These are phyloP conservation scores for Pissodes strobi DNA, from an alignment of 1,140 invertebrate species.

Conservation along the genomic window DNA sequence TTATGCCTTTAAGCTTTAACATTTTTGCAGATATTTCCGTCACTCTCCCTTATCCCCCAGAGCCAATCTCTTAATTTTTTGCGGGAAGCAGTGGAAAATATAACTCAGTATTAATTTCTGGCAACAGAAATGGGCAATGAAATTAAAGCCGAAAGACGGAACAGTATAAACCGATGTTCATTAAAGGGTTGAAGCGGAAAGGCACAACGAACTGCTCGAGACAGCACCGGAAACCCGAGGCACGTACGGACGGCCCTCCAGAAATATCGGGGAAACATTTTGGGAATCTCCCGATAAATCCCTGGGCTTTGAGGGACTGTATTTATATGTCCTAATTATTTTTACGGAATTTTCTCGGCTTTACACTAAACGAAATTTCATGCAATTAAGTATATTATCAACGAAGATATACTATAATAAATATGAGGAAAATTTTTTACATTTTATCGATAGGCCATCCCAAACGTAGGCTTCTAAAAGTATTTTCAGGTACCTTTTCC, in stretches of 20 bases:
- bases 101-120: constrained; percentile 39
- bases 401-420: no score
- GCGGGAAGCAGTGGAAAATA: constrained; percentile 22
- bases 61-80: constrained; percentile 32
- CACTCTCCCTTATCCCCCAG: neutral
- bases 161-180: constrained; percentile 40
- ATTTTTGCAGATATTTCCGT: neutral
- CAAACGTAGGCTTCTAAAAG: no score
- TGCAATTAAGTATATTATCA: no score
- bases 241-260: constrained; percentile 28
- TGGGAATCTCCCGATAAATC: constrained; percentile 18
- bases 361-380: neutral
- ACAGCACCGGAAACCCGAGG: constrained; percentile 30
- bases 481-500: no score
- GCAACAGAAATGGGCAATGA: constrained; percentile 39
- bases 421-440: no score
- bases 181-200: constrained; percentile 34
- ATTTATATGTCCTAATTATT: constrained; percentile 14
- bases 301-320: constrained; percentile 1
- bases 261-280: constrained; percentile 31
- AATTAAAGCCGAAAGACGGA: constrained; percentile 43
- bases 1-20: no score
- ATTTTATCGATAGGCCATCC: no score
- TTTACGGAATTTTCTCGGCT: neutral
- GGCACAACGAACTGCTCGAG: constrained; percentile 28